Percentiles rank a stretch among this genome's conserved stretches.
phyloP scores from a whole-genome alignment of 1,140 invertebrate genomes.

The Caerostris darwini region DNA sequence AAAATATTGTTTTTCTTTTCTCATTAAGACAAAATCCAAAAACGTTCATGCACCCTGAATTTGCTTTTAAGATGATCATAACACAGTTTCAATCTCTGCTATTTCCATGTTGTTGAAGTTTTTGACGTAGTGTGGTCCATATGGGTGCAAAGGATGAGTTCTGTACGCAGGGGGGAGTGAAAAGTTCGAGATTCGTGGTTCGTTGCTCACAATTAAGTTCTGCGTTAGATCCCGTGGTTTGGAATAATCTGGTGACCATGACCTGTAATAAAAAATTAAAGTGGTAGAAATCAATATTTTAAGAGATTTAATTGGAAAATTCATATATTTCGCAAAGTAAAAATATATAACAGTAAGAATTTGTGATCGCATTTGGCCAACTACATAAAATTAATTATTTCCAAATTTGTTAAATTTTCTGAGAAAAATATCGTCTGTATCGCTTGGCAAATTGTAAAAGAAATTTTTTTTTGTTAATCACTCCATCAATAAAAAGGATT shows the following conservation, averaged over 20 bases:
- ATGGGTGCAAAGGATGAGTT: conserved; percentile 73
- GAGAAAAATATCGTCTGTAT: too few species aligned
- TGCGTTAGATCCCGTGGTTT: conserved; percentile 61
- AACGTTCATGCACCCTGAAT: background rate
- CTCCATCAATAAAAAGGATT: too few species aligned
- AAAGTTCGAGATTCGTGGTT: conserved; percentile 67
- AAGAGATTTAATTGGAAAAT: too few species aligned
- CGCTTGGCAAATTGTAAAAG: too few species aligned
- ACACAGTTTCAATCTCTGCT: conserved; percentile 76
- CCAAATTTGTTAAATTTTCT: too few species aligned
- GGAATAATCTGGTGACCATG: conserved; percentile 68
- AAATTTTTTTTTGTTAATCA: too few species aligned
- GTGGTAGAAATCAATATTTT: too few species aligned
- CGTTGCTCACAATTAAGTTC: conserved; percentile 67
- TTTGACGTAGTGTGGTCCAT: conserved; percentile 67
- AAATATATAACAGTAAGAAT: too few species aligned
- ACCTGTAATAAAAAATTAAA: background rate
- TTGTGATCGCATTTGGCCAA: too few species aligned
- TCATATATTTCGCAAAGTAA: too few species aligned
- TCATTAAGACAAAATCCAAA: background rate
- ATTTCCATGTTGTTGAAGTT: conserved; percentile 76
- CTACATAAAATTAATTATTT: too few species aligned
- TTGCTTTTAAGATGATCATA: conserved; percentile 58
- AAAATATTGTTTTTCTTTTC: conserved; percentile 12
- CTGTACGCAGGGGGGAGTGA: conserved; percentile 72